Evolutionary conservation across 2,113 vertebrate species (phyloP).

Genomic region (Lichenostomus cassidix): DNA sequence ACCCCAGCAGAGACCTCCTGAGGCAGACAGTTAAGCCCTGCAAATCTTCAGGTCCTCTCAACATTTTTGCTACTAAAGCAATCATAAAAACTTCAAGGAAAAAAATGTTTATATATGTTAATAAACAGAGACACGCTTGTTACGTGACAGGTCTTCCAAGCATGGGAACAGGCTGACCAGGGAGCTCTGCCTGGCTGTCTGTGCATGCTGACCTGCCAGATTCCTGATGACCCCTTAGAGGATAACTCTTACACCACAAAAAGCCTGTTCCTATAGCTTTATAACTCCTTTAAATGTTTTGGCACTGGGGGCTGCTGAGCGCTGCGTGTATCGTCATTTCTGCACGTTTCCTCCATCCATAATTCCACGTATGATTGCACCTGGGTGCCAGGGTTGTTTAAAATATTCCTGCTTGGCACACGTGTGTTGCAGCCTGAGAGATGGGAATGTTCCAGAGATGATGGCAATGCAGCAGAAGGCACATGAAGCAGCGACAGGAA

Average conservation of each 20-base stretch:
- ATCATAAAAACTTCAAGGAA: not conserved
- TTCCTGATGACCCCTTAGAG: not conserved
- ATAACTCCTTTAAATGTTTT: not conserved
- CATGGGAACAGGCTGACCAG: not conserved
- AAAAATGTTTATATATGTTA: not conserved
- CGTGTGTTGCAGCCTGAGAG: not conserved
- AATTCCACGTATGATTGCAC: not conserved
- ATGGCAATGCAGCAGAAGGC: not conserved
- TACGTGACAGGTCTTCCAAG: not conserved
- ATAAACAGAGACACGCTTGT: fast-evolving
- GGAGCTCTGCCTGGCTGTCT: not conserved
- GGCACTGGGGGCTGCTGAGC: fast-evolving
- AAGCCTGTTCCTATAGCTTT: not conserved
- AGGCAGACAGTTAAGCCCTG: not conserved
- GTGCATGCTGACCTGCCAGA: not conserved
- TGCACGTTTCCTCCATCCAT: not conserved
- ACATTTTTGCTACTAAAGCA: not conserved
- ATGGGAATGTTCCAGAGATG: not conserved
- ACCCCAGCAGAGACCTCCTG: fast-evolving
- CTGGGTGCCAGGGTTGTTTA: not conserved
- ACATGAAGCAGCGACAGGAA: not conserved
- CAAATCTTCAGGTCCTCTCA: fast-evolving
- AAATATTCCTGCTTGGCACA: not conserved
- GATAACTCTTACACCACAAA: not conserved
- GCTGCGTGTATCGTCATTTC: fast-evolving